Conservation (phyloP, 1,140 invertebrate species). For the Neoseiulus cucumeris region DNA sequence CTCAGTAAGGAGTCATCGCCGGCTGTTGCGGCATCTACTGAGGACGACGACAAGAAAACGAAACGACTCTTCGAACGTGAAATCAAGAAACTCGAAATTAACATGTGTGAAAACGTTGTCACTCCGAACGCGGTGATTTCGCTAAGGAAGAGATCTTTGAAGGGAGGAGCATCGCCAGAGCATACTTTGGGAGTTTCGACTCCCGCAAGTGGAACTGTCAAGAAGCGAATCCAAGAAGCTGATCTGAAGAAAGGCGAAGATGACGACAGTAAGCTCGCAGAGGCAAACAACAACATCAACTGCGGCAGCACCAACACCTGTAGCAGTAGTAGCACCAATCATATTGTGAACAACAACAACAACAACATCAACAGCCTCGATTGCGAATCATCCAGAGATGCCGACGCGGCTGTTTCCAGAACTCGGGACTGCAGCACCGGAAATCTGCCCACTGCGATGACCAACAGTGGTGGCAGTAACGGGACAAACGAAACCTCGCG, state of each 20-base stretch:
- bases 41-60: not conserved
- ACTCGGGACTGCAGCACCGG: too few relatives aligned
- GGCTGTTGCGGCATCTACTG: not conserved
- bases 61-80: conserved; percentile 4
- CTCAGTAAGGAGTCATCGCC: too few relatives aligned
- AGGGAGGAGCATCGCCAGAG: not conserved
- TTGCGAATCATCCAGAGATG: too few relatives aligned
- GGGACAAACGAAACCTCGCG: not conserved
- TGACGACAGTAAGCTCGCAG: too few relatives aligned
- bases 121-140: not conserved
- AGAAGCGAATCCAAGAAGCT: too few relatives aligned
- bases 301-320: not conserved
- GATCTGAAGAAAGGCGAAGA: too few relatives aligned
- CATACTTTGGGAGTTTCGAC: not conserved
- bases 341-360: too few relatives aligned
- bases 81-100: conserved; percentile 5
- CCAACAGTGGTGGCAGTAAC: too few relatives aligned
- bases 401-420: too few relatives aligned
- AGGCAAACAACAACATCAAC: not conserved
- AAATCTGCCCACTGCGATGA: too few relatives aligned
- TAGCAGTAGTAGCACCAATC: not conserved
- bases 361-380: too few relatives aligned
- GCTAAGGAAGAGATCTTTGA: not conserved
- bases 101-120: conserved; percentile 6
- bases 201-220: too few relatives aligned